Evolutionary conservation across 2,888 invertebrate genomes (phyloP).

Genomic region (Pyrgus malvae): DNA sequence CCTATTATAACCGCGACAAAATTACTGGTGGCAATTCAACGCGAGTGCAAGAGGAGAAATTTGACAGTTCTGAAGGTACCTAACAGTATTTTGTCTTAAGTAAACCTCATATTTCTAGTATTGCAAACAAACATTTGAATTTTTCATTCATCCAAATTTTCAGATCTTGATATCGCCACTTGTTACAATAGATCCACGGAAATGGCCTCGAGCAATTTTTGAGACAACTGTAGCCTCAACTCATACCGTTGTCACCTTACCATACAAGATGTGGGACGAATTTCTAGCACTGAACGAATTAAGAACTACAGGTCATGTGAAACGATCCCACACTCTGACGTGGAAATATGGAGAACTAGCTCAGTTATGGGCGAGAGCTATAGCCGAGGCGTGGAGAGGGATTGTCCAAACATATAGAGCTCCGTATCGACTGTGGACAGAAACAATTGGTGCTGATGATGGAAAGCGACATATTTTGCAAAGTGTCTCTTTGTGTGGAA

Average conservation of each 20-base stretch:
- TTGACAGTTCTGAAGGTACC: constrained; percentile 66
- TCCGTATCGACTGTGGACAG: constrained; percentile 71
- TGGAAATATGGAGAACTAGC: constrained; percentile 71
- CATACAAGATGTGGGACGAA: constrained; percentile 57
- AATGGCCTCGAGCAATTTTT: constrained; percentile 63
- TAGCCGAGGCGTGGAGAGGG: constrained; percentile 57
- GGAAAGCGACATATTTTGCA: constrained; percentile 81
- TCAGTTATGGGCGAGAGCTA: constrained; percentile 60
- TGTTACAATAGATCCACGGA: constrained; percentile 67
- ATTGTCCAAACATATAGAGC: constrained; percentile 60
- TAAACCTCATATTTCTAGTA: no score
- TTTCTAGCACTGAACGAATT: constrained; percentile 59
- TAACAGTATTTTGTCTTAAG: background rate
- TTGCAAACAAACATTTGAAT: background rate
- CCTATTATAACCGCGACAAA: constrained; percentile 68
- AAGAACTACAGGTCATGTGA: constrained; percentile 55
- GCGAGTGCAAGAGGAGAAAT: constrained; percentile 65
- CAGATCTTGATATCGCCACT: constrained; percentile 69
- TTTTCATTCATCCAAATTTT: constrained; percentile 28
- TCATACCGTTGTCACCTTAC: constrained; percentile 51
- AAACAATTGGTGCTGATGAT: constrained; percentile 81
- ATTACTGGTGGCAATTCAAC: constrained; percentile 64
- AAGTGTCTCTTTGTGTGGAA: constrained; percentile 85
- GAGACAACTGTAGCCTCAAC: constrained; percentile 44
- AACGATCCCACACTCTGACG: constrained; percentile 57